Percentiles rank a stretch among this genome's conserved stretches.
These are phyloP conservation scores for Carassius carassius DNA, from an alignment of 2,113 vertebrate species.

Conservation along the genomic window DNA sequence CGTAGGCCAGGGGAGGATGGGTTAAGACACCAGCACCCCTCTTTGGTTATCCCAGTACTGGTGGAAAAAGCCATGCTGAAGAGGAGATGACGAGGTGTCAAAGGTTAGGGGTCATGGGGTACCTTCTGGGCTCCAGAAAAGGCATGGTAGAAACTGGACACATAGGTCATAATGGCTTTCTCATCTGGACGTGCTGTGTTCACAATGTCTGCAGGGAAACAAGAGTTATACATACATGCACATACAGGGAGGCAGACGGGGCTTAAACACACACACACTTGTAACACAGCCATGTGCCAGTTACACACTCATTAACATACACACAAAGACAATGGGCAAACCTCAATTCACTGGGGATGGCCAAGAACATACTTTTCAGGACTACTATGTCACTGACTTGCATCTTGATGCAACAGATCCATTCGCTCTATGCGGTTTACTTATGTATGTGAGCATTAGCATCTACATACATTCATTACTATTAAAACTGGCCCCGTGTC, in stretches of 20 bases:
- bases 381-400: background rate
- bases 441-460: background rate
- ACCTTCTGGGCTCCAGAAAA: constrained; percentile 98
- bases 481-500: background rate
- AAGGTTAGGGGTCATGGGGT: constrained; percentile 53
- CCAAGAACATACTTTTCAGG: background rate
- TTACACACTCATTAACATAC: constrained; percentile 20
- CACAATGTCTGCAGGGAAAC: constrained; percentile 89
- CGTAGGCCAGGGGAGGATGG: constrained; percentile 20
- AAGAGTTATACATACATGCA: constrained; percentile 56
- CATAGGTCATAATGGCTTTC: constrained; percentile 99
- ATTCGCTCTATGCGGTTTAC: background rate
- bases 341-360: background rate
- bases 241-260: constrained; percentile 29
- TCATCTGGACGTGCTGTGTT: constrained; percentile 95
- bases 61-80: constrained; percentile 69
- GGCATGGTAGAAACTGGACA: constrained; percentile 99
- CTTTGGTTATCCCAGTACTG: constrained; percentile 44
- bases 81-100: constrained; percentile 48
- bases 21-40: background rate
- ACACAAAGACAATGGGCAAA: background rate
- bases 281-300: background rate
- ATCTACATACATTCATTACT: background rate
- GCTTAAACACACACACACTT: constrained; percentile 43
- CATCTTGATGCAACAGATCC: background rate